A percentile compares a stretch with the other conserved stretches of the same genome.
Conservation (phyloP, 1,140 invertebrate genomes). For the Drosophila ercepeae region DNA sequence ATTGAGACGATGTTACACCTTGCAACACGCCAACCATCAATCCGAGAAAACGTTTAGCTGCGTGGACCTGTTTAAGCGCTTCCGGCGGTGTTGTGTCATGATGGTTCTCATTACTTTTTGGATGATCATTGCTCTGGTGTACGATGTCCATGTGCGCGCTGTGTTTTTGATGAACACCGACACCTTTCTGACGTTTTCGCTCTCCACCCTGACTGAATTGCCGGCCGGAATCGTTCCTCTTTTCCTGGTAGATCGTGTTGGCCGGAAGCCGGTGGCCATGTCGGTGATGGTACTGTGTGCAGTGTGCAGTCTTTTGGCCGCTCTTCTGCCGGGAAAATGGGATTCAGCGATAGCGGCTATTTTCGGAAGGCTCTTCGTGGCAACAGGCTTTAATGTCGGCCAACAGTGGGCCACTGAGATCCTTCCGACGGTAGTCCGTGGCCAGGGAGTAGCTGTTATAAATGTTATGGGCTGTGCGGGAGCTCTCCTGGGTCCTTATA, state of each 20-base stretch:
- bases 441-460: conserved; percentile 91
- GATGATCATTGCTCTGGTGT: conserved; percentile 93
- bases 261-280: conserved; percentile 91
- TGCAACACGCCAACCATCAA: conserved; percentile 86
- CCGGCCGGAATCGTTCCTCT: conserved; percentile 93
- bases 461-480: conserved; percentile 93
- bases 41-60: conserved; percentile 88
- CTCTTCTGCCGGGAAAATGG: conserved; percentile 87
- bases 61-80: conserved; percentile 90
- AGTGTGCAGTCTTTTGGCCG: conserved; percentile 90
- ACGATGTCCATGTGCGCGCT: conserved; percentile 93
- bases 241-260: conserved; percentile 90
- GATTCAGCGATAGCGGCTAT: conserved; percentile 89
- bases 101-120: conserved; percentile 91
- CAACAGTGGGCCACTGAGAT: conserved; percentile 94
- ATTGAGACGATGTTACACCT: conserved; percentile 85
- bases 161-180: conserved; percentile 89
- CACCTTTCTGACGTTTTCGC: conserved; percentile 92
- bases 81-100: conserved; percentile 88
- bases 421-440: conserved; percentile 92
- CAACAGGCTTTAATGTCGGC: conserved; percentile 94
- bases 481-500: conserved; percentile 91
- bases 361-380: conserved; percentile 91
- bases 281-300: conserved; percentile 91
- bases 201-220: conserved; percentile 88